These are phyloP conservation scores for Lithosia quadra DNA, from an alignment of 2,888 invertebrate genomes.

Conservation along the genomic window DNA sequence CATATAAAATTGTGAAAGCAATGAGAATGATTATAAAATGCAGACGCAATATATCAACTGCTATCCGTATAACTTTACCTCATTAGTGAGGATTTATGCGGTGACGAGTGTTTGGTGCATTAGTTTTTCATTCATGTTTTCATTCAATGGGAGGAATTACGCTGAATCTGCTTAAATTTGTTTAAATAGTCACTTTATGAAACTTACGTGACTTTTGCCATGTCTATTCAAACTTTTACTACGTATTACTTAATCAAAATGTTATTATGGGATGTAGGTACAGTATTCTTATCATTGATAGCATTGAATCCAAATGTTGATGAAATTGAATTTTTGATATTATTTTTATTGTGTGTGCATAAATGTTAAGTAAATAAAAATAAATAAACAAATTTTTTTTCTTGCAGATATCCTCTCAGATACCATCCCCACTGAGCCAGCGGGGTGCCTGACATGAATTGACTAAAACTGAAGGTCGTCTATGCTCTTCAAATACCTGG, in stretches of 20 bases:
- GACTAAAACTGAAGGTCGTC: too few species aligned
- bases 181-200: background rate
- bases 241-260: background rate
- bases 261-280: background rate
- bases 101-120: background rate
- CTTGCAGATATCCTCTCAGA: too few species aligned
- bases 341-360: too few species aligned
- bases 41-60: background rate
- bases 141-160: background rate
- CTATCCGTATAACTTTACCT: conserved; percentile 1
- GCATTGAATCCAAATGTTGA: too few species aligned
- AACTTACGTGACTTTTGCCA: background rate
- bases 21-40: background rate
- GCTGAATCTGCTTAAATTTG: background rate
- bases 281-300: too few species aligned
- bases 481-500: too few species aligned
- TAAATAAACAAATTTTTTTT: too few species aligned
- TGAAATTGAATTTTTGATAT: too few species aligned
- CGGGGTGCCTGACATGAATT: too few species aligned
- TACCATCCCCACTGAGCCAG: too few species aligned
- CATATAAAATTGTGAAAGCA: background rate
- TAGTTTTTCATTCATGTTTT: conserved; percentile 2
- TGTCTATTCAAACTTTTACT: too few species aligned
- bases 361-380: too few species aligned
- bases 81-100: conserved; percentile 2